Percentiles rank a stretch among this genome's conserved stretches.
Evolutionary conservation across 2,113 vertebrate species (phyloP).

Genomic region (Dicentrarchus labrax): DNA sequence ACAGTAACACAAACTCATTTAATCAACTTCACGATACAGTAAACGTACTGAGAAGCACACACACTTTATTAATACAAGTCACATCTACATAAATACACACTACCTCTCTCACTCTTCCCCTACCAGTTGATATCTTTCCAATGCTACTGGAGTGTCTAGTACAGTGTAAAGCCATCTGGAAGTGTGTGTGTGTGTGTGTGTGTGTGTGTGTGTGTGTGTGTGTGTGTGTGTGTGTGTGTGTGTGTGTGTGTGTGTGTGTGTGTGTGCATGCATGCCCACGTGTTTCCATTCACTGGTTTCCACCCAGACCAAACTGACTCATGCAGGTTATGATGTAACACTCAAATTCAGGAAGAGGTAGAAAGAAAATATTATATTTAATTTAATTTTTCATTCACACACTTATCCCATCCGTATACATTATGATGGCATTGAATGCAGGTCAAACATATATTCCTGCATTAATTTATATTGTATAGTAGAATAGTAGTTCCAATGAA

Average conservation of each 20-base stretch:
- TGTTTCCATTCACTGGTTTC: conserved; percentile 71
- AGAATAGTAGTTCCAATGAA: too few species aligned
- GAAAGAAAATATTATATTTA: conserved; percentile 44
- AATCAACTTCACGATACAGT: not conserved
- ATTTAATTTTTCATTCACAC: conserved; percentile 14
- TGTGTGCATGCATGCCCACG: conserved; percentile 37
- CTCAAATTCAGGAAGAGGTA: conserved; percentile 26
- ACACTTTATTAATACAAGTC: not conserved
- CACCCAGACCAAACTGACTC: conserved; percentile 59
- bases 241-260: not conserved
- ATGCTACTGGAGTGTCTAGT: conserved; percentile 30
- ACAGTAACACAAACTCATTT: not conserved
- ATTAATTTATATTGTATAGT: too few species aligned
- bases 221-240: not conserved
- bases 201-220: conserved; percentile 1
- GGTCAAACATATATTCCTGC: not conserved
- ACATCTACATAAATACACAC: conserved; percentile 12
- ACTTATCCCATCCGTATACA: not conserved
- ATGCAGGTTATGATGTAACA: conserved; percentile 70
- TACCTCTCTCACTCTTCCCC: not conserved
- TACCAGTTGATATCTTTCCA: conserved; percentile 60
- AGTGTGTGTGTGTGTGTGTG: conserved; percentile 13
- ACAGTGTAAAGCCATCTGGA: conserved; percentile 36
- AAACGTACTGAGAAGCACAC: not conserved
- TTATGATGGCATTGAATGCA: too few species aligned